Evolutionary conservation across 2,113 vertebrate genomes (phyloP), one percentile per base, ranked within the genome.

Genomic region (Silurus glanis): DNA sequence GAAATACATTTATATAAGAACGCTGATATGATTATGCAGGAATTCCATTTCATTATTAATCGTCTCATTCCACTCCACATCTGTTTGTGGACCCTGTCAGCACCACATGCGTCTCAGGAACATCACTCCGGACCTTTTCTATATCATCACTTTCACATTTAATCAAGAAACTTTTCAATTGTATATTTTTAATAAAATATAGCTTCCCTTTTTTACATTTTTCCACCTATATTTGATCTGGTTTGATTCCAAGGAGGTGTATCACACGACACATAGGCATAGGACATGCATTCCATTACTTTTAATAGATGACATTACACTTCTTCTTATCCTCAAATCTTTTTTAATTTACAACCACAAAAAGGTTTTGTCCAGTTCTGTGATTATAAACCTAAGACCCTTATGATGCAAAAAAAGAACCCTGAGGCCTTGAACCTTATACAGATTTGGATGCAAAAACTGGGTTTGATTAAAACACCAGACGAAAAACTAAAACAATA

Each of bases 51-150:
- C 53, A 37, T 37, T 37, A 59, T 59, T 59, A 59, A 5, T 58
- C 19, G 45, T 80, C 25, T 80, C 55, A 80, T 80, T 59, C 6
- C 25, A 25, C 21, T 55, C 55, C 55, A 59, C 16, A 45, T 8
- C 17, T 37, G 76, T 58, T 9, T 25, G 19, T 58, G 53, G 7
- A 5, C 37, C 9, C 14, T 79, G 25, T 58, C 76, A 80, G 25
- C 55, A 19, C 1, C 19, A 37, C 37, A 21, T 7, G 25, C 55
- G 21, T 76, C 74, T 76, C 25, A 78, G 16, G 16, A 59, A 59
- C 28, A 59, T 45, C n/a, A 14, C 76, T 59, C 25, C 55, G 37
- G 76, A 80, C 55, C 76, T 80, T 80, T 80, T 59, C 25, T 21
- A 37, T 45, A 53, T 78, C 2, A 59, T 80, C 55, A 59, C 2